These are phyloP conservation scores for Zygogramma bicolorata DNA, from an alignment of 2,888 invertebrate genomes.

Conservation along the genomic window DNA sequence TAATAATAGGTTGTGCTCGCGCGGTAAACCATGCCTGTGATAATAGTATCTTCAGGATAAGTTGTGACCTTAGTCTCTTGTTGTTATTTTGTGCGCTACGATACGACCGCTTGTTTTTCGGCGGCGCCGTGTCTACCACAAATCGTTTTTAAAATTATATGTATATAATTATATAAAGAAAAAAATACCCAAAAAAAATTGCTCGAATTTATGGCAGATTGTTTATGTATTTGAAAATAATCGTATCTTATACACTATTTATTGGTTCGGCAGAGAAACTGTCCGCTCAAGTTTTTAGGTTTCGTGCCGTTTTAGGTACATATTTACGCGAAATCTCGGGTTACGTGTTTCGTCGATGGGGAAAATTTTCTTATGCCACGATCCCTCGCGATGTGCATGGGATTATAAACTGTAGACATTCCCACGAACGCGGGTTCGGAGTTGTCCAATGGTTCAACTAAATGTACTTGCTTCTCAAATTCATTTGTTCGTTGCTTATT, in stretches of 20 bases:
- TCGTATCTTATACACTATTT: conserved; percentile 65
- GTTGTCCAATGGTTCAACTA: too few species aligned
- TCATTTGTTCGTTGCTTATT: too few species aligned
- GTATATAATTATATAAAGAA: conserved; percentile 64
- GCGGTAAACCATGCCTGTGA: conserved; percentile 74
- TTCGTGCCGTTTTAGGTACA: conserved; percentile 52
- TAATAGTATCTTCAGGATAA: conserved; percentile 79
- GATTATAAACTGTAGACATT: neutral
- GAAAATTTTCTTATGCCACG: neutral
- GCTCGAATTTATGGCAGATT: conserved; percentile 66
- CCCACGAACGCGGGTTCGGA: too few species aligned
- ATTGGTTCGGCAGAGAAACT: conserved; percentile 47
- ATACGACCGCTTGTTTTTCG: conserved; percentile 54
- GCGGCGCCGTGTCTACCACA: conserved; percentile 56
- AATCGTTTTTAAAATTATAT: conserved; percentile 68
- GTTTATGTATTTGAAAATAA: conserved; percentile 65
- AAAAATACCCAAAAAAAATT: conserved; percentile 60
- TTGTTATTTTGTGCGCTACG: conserved; percentile 66
- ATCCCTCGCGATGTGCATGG: too few species aligned
- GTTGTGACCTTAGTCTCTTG: conserved; percentile 77
- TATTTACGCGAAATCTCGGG: conserved; percentile 6
- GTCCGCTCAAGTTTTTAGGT: conserved; percentile 37
- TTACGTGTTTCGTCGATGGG: neutral
- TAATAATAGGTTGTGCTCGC: conserved; percentile 26
- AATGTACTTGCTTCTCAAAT: too few species aligned